Evolutionary conservation across 2,113 vertebrate species (phyloP).

Genomic region (Gadus macrocephalus): DNA sequence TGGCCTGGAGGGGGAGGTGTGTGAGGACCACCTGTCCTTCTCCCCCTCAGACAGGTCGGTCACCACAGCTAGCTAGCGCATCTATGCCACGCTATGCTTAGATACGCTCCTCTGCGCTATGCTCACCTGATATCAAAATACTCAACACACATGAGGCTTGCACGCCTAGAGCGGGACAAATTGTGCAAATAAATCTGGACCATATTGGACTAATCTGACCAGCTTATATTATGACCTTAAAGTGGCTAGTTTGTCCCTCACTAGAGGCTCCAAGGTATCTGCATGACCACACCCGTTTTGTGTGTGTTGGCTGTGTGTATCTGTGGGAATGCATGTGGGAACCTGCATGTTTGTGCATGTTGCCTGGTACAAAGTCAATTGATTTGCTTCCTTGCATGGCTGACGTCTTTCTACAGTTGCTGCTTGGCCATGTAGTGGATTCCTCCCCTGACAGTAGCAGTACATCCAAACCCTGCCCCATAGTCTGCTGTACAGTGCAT

Average conservation of each 20-base stretch:
- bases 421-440: background rate
- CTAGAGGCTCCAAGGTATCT: slow-evolving; percentile 25
- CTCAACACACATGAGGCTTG: background rate
- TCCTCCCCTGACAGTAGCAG: background rate
- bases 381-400: slow-evolving; percentile 3
- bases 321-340: slow-evolving; percentile 12
- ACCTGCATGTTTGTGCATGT: background rate
- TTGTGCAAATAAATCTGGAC: background rate
- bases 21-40: slow-evolving; percentile 96
- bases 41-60: slow-evolving; percentile 98
- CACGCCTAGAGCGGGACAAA: slow-evolving; percentile 44
- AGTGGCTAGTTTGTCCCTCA: slow-evolving; percentile 40
- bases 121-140: background rate
- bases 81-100: slow-evolving; percentile 1
- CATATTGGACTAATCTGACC: background rate
- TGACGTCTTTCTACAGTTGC: background rate
- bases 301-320: background rate
- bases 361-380: background rate
- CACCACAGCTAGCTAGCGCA: slow-evolving; percentile 47
- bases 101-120: background rate
- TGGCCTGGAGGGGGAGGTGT: slow-evolving; percentile 96
- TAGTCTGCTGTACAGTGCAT: no score
- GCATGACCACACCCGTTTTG: slow-evolving; percentile 17
- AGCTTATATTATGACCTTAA: slow-evolving; percentile 3
- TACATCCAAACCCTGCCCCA: background rate